These are phyloP conservation scores for Leptopilina boulardi DNA, from an alignment of 1,140 invertebrate genomes.

Conservation along the genomic window DNA sequence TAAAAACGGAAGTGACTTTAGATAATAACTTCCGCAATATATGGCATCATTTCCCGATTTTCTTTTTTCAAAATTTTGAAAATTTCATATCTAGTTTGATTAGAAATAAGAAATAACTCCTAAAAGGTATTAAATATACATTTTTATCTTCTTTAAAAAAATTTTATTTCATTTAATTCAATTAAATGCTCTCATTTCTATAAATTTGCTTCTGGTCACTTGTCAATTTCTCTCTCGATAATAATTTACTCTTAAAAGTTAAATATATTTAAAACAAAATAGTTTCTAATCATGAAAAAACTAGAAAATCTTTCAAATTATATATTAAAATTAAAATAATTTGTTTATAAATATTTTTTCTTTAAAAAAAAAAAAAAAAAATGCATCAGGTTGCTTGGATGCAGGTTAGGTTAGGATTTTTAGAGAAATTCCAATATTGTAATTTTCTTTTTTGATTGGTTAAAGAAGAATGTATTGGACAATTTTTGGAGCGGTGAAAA, in stretches of 20 bases:
- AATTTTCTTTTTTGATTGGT: slow-evolving; percentile 49
- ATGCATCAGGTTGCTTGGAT: too few relatives aligned
- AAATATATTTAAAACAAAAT: too few relatives aligned
- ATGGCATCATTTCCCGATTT: not conserved
- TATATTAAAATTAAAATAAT: not conserved
- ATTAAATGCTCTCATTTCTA: too few relatives aligned
- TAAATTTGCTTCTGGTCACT: too few relatives aligned
- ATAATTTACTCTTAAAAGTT: too few relatives aligned
- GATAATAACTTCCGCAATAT: not conserved
- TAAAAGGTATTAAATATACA: not conserved
- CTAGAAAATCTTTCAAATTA: too few relatives aligned
- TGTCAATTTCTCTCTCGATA: too few relatives aligned
- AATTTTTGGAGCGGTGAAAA: slow-evolving; percentile 67
- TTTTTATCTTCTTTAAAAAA: not conserved
- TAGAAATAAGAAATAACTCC: not conserved
- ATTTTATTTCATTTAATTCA: too few relatives aligned
- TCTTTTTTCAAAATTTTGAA: slow-evolving; percentile 41
- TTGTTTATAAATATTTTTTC: not conserved
- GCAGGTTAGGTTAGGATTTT: too few relatives aligned
- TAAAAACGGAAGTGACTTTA: not conserved
- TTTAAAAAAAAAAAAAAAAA: too few relatives aligned
- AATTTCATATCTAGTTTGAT: slow-evolving; percentile 31
- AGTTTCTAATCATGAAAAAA: too few relatives aligned
- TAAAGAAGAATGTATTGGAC: slow-evolving; percentile 52
- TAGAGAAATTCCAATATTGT: not conserved